phyloP scores from a whole-genome alignment of 2,888 invertebrate species.

The Malachius bipustulatus region DNA sequence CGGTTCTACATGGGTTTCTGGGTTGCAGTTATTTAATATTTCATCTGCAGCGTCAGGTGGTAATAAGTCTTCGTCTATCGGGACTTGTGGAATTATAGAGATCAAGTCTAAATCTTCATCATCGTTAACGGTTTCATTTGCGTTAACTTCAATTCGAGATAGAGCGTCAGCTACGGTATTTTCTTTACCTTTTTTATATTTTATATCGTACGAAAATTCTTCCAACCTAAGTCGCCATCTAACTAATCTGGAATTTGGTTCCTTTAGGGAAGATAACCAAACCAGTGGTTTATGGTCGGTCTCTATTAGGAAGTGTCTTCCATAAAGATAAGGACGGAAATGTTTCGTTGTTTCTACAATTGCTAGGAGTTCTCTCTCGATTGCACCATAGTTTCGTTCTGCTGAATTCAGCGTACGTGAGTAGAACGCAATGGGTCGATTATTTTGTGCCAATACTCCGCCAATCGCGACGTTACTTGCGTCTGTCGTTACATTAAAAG shows the following conservation, averaged over 20 bases:
- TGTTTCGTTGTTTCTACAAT: too few species aligned
- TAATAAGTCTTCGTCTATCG: background rate
- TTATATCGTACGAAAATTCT: conserved; percentile 13
- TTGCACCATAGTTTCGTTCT: too few species aligned
- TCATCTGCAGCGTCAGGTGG: conserved; percentile 6
- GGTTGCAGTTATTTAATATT: conserved; percentile 2
- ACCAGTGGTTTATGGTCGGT: conserved; percentile 20
- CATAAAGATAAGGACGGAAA: conserved; percentile 19
- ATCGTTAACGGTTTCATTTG: conserved; percentile 4
- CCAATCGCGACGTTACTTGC: conserved; percentile 17
- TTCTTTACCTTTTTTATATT: conserved; percentile 17
- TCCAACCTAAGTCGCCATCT: conserved; percentile 13
- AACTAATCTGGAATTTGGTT: conserved; percentile 14
- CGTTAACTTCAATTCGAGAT: conserved; percentile 13
- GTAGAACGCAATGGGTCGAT: conserved; percentile 18
- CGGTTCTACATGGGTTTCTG: too few species aligned
- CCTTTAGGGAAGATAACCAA: conserved; percentile 18
- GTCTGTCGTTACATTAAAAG: conserved; percentile 19
- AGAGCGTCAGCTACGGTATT: conserved; percentile 15
- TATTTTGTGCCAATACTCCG: conserved; percentile 17
- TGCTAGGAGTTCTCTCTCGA: too few species aligned
- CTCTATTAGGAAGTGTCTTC: conserved; percentile 15
- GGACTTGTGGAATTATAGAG: too few species aligned
- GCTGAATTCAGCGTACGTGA: too few species aligned
- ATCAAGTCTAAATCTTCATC: too few species aligned